phyloP scores from a whole-genome alignment of 2,797 vertebrate species.

The Rhinogobio ventralis region DNA sequence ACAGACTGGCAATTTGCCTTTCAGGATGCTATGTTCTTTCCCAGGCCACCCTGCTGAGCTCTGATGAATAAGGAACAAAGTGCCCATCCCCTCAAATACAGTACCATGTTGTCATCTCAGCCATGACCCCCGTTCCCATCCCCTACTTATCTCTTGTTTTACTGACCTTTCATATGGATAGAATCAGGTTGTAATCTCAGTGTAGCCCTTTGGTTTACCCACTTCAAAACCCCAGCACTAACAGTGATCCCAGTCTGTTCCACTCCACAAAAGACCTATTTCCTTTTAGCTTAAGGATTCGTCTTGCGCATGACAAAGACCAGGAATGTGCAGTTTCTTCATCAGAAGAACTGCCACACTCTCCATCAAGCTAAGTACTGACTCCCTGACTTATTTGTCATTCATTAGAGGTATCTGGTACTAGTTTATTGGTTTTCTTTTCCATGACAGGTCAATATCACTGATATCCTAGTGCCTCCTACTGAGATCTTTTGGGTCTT shows the following conservation, averaged over 20 bases:
- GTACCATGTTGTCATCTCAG: constrained; percentile 64
- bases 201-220: constrained; percentile 65
- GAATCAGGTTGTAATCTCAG: constrained; percentile 72
- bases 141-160: constrained; percentile 68
- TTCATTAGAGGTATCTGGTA: constrained; percentile 16
- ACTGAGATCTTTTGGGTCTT: neutral
- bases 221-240: constrained; percentile 68
- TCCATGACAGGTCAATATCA: neutral
- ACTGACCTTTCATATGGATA: constrained; percentile 84
- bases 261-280: constrained; percentile 70
- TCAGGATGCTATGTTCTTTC: constrained; percentile 70
- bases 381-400: constrained; percentile 24
- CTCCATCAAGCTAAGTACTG: constrained; percentile 51
- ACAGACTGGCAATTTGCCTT: constrained; percentile 69
- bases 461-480: neutral
- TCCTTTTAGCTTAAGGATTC: constrained; percentile 79
- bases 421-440: neutral
- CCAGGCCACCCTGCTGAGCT: constrained; percentile 76
- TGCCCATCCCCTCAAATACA: constrained; percentile 63
- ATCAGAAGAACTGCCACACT: constrained; percentile 54
- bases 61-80: constrained; percentile 77
- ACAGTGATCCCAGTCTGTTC: constrained; percentile 67
- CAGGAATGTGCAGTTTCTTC: constrained; percentile 61
- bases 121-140: constrained; percentile 72
- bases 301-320: constrained; percentile 80